Percentiles rank a stretch among this genome's conserved stretches.
Conservation (phyloP, 2,888 invertebrate genomes). For the Noctuana brunneofusca region DNA sequence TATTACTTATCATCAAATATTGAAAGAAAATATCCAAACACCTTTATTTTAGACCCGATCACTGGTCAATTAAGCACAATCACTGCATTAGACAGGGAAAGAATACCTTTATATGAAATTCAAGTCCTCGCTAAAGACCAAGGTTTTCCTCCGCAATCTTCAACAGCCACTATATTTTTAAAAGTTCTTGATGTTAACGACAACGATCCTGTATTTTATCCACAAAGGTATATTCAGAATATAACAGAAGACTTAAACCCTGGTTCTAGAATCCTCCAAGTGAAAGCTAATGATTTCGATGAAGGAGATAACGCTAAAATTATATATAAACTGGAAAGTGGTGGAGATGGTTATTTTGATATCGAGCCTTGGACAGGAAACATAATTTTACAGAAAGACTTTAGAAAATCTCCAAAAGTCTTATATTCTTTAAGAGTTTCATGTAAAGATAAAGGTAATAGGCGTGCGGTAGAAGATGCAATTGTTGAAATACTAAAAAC, state of each 20-base stretch:
- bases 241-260: constrained; percentile 86
- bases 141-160: constrained; percentile 94
- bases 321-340: constrained; percentile 90
- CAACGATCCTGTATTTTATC: constrained; percentile 96
- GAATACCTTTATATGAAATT: constrained; percentile 89
- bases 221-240: constrained; percentile 91
- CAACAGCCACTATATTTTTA: constrained; percentile 93
- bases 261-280: constrained; percentile 86
- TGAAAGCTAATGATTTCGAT: constrained; percentile 93
- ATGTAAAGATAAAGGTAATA: constrained; percentile 91
- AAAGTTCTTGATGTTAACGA: constrained; percentile 95
- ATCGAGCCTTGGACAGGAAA: constrained; percentile 91
- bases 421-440: constrained; percentile 89
- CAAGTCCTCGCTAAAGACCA: constrained; percentile 95
- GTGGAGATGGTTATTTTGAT: constrained; percentile 90
- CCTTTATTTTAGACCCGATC: constrained; percentile 91
- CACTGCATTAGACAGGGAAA: constrained; percentile 91
- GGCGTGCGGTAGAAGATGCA: constrained; percentile 88
- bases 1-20: constrained; percentile 91
- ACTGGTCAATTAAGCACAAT: constrained; percentile 93
- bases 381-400: constrained; percentile 86
- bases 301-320: constrained; percentile 93
- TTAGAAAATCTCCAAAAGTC: constrained; percentile 85
- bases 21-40: constrained; percentile 90
- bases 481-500: constrained; percentile 91